Conservation (phyloP, 2,797 vertebrate species). For the Gymnopithys bicolor region DNA sequence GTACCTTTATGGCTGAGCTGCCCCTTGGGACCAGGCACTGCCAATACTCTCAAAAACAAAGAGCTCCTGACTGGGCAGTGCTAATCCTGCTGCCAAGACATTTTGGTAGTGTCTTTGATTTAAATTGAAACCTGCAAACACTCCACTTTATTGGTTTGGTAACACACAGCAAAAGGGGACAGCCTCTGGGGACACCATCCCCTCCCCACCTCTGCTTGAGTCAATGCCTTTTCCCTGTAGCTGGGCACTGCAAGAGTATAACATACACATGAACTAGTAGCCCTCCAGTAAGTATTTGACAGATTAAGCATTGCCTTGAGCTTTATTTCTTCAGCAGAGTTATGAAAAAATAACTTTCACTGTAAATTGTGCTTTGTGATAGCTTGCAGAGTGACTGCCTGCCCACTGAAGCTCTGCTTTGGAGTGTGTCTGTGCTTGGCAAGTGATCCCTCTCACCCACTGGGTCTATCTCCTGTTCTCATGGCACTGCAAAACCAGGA, state of each 20-base stretch:
- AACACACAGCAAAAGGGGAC: not conserved
- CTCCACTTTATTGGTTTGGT: not conserved
- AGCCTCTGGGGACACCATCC: not conserved
- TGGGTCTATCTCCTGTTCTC: not conserved
- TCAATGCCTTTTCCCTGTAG: not conserved
- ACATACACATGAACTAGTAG: not conserved
- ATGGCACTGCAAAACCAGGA: rapidly evolving
- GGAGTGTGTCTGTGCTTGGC: rapidly evolving
- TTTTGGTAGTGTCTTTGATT: not conserved
- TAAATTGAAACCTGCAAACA: not conserved
- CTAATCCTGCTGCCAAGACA: not conserved
- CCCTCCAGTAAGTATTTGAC: not conserved
- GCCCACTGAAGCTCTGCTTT: not conserved
- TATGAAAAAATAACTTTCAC: not conserved
- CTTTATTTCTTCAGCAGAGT: constrained; percentile 14
- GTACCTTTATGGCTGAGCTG: not conserved
- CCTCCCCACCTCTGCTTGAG: not conserved
- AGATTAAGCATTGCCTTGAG: constrained; percentile 33
- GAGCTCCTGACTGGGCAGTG: not conserved
- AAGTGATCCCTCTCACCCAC: not conserved
- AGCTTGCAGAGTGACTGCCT: not conserved
- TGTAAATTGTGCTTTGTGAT: not conserved
- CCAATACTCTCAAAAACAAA: not conserved
- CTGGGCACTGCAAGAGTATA: not conserved
- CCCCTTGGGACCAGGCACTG: not conserved